Evolutionary conservation across 2,888 invertebrate species (phyloP), one percentile per base, ranked within the genome.

Genomic region (Argyresthia albistria): DNA sequence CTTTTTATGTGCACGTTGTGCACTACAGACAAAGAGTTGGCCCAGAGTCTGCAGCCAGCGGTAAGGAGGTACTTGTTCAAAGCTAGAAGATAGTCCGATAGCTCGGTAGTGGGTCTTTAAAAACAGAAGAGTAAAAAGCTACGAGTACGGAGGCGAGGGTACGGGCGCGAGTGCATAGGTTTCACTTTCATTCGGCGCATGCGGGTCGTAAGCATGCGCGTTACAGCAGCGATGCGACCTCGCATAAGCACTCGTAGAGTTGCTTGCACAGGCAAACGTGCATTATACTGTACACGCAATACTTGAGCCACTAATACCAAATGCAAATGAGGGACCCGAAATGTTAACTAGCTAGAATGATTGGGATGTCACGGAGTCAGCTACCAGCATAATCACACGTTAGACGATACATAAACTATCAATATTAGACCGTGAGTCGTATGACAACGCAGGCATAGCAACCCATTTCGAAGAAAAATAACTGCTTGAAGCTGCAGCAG

Each of bases 161-260:
- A 66, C 73, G 73, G 64, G 65, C 69, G 70, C 50, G 14, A 12
- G 14, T 16, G 53, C 46, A 37, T 8, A 37, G 69, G 75, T 76
- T 81, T 80, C 80, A 79, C 80, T 82, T 80, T 80, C 77, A 67
- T 74, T 73, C 45, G 66, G 69, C 66, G 66, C 67, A 72, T 67
- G 68, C 70, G 68, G 74, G 73, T 71, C 73, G 71, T 36, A 63
- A 65, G 67, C 68, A 61, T 65, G 69, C 25, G 25, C 25, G 25
- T 25, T 25, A 25, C 25, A 25, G 70, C 70, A 70, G 64, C 66
- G 67, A 62, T 67, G 65, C 65, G 62, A 60, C 65, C 64, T 64
- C 65, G 61, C 58, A 56, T 53, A 6, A 4, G 25, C 25, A 25
- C 25, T 25, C 25, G 25, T 25, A 25, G 25, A 25, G 25, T 25